Percentiles rank a stretch among this genome's conserved stretches.
Evolutionary conservation across 2,113 vertebrate species (phyloP).

Genomic region (Lutjanus erythropterus): DNA sequence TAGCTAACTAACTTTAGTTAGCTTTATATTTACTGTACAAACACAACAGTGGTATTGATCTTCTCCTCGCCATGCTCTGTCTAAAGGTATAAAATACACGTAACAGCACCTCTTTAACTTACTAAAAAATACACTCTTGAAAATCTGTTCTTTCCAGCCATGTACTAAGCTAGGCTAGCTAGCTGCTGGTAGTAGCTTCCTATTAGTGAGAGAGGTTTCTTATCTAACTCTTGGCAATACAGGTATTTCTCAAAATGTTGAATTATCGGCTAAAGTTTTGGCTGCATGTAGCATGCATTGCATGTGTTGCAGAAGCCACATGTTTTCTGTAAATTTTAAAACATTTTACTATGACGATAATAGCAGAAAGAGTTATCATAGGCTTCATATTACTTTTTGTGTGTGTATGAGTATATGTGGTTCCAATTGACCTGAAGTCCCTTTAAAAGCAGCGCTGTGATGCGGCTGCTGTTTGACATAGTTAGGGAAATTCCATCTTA

Average conservation of each 20-base stretch:
- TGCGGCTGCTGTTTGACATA: slow-evolving; percentile 79
- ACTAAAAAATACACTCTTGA: no score
- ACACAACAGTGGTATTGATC: no score
- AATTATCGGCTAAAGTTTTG: not conserved
- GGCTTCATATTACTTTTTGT: slow-evolving; percentile 17
- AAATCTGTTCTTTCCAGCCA: no score
- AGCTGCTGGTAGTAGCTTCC: not conserved
- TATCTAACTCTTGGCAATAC: not conserved
- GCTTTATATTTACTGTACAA: no score
- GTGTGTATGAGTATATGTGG: slow-evolving; percentile 39
- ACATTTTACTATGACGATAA: not conserved
- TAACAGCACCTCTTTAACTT: no score
- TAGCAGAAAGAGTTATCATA: not conserved
- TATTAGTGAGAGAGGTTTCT: no score
- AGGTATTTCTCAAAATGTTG: not conserved
- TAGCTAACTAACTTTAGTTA: no score
- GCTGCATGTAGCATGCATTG: not conserved
- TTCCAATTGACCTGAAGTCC: slow-evolving; percentile 68
- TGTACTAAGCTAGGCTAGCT: not conserved
- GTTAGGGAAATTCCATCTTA: slow-evolving; percentile 80
- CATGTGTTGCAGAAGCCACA: not conserved
- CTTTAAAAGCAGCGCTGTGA: slow-evolving; percentile 64
- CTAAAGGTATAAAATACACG: no score
- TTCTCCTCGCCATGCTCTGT: no score
- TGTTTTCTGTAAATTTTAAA: not conserved